Conservation (phyloP, 2,888 invertebrate species). For the Lacanobia wlatinum region DNA sequence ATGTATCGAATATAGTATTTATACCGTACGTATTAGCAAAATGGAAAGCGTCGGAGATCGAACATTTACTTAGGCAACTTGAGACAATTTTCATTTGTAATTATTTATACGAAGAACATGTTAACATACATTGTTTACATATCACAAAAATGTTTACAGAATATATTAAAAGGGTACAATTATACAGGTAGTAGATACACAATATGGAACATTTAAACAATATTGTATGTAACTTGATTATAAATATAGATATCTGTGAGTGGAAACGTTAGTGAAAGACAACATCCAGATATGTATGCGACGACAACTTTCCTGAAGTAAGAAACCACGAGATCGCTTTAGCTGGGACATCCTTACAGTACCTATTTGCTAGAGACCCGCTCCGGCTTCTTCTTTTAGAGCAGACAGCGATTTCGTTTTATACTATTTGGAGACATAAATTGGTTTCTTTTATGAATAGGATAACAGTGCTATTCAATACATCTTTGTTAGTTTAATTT, state of each 20-base stretch:
- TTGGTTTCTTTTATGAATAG: background rate
- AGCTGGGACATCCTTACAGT: background rate
- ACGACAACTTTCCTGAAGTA: background rate
- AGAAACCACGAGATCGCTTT: background rate
- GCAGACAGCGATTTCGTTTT: too few relatives aligned
- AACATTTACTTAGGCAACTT: constrained; percentile 6
- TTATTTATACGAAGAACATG: background rate
- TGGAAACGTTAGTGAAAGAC: background rate
- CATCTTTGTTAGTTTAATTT: background rate
- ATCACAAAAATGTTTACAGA: constrained; percentile 10
- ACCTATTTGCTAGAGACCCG: background rate
- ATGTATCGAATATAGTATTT: constrained; percentile 7
- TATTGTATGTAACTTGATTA: background rate
- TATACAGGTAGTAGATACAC: constrained; percentile 6
- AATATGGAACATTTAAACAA: background rate
- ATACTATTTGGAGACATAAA: background rate
- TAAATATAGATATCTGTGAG: background rate
- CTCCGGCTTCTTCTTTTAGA: too few relatives aligned
- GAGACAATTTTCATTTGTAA: constrained; percentile 3
- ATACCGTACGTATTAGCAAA: background rate
- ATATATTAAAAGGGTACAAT: background rate
- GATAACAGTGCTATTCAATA: background rate
- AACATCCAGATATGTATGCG: background rate
- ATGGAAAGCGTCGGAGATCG: constrained; percentile 1
- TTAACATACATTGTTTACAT: background rate